Base-by-base conservation (phyloP, 1,140 invertebrate genomes). In the Ylistrum balloti region DNA sequence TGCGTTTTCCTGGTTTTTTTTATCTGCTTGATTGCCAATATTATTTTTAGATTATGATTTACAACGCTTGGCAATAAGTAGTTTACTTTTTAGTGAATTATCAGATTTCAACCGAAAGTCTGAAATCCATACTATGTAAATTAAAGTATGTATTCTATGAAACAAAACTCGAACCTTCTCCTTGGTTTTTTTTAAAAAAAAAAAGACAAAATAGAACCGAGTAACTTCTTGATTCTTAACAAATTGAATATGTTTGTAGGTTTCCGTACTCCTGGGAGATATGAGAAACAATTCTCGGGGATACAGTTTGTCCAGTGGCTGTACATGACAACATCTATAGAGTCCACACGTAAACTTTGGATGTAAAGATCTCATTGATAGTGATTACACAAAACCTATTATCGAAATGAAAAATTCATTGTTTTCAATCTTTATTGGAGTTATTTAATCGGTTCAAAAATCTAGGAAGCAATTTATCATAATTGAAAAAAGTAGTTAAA, bases 401-500 rank as follows among this genome's bases (percentile, higher is more conserved):
- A 74, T 74, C 56, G 22, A 28, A 74, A 74, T 74, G 56, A 11
- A 22, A 74, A 9, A 2, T 74, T 74, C 1, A 74, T 74, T 74
- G 56, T 74, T 74, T 45, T 45, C 17, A 9, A 45, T 9, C 35
- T 38, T 45, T 13, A 45, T 45, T 45, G 41, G 20, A 45, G 41
- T 45, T 45, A 45, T 45, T 13, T 74, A 28, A 74, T 74, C 56
- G 28, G 22, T 74, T 28, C 22, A 74, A 74, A 56, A 74, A 74
- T 74, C 56, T 28, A 74, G 56, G n/a, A 28, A 74, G 56, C 28
- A 74, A 28, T 74, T 28, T 74, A 74, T 74, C 56, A 28, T 28
- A 74, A 74, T 74, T 74, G 56, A 28, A 74, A 48, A 74, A 74
- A n/a, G 56, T 28, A 74, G 56, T 74, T 5, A 74, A 74, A 28